Base-by-base conservation (phyloP, 1,140 invertebrate genomes). In the Chlorops oryzae region DNA sequence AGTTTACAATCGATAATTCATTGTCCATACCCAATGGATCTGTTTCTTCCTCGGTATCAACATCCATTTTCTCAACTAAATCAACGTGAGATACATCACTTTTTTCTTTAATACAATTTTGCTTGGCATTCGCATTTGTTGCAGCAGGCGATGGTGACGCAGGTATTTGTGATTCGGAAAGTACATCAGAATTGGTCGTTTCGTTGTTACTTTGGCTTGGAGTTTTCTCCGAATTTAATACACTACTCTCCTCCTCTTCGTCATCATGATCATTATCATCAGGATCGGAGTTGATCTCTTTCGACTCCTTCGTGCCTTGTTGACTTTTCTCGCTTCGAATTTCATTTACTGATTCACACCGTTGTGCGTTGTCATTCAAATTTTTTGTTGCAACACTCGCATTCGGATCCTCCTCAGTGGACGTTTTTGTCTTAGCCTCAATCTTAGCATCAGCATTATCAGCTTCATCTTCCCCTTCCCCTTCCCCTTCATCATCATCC, bases 381-480 rank as follows among this genome's bases (percentile, higher is more conserved):
- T 24, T 15, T 49, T 59, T 37, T 56, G 58, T 50, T 59, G 55
- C 25, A 34, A 32, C 28, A 42, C 38, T 47, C 13, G 47, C 50
- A 34, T 52, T 52, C 5, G 44, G 39, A 27, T 47, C 38, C 12
- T 24, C n/a, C n/a, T n/a, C n/a, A n/a, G n/a, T n/a, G n/a, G n/a
- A n/a, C n/a, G n/a, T n/a, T n/a, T n/a, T n/a, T n/a, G n/a, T n/a
- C n/a, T n/a, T 35, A 7, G 28, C 44, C 22, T 47, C 24, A 13
- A 38, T 37, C 25, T 38, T 21, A 25, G 17, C 25, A n/a, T 40
- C 47, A 17, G 24, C 51, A 18, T 59, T 56, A 50, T 54, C 38
- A 2, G 52, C 56, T 50, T 75, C 70, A 28, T 72, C 65, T 12
- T 63, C 61, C 50, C 69, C 63, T 21, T 56, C 61, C 45, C 55